Base-by-base conservation (phyloP, 2,113 vertebrate species). In the Gambusia affinis region DNA sequence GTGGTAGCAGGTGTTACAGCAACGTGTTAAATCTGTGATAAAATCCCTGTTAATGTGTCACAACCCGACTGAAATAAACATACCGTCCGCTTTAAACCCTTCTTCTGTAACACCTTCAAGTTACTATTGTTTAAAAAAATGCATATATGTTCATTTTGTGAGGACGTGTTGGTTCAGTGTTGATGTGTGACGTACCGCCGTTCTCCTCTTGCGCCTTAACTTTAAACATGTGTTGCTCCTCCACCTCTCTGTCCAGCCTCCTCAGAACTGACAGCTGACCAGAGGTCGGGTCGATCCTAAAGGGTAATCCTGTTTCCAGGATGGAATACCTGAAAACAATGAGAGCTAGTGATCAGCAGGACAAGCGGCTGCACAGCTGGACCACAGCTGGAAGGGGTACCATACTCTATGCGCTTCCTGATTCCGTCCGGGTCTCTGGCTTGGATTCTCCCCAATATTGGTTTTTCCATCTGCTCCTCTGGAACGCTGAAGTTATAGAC, bases 181-280 rank as follows among this genome's bases (percentile, higher is more conserved):
- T 64, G 71, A 28, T 67, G 69, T 44, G 60, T 66, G 85, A 85
- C 85, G 15, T 83, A 96, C 96, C 94, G 0, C 8, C 91, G 30
- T 69, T 75, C 70, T 95, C 72, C 86, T 99, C 98, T 69, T 94
- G 94, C 7, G 97, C 98, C 70, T 92, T 96, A 54, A 98, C 94
- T 28, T 95, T 95, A 84, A 97, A 95, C 80, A 94, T 93, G 87
- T 97, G 95, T 67, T 88, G 94, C 1, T 95, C 76, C 27, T 92
- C 82, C 66, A 92, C 73, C 92, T 99, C 98, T 87, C 98, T 91
- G 91, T 99, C 98, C 82, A 99, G 87, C 17, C 73, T 89, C 87
- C 89, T 95, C 63, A 86, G 86, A n/a, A 95, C 93, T 1, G 83
- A 92, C 84, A 99, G 95, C 64, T 87, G 74, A 57, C 98, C 97